Percentiles rank a stretch among this genome's conserved stretches.
These are phyloP conservation scores for Gryon sp. DNA, from an alignment of 1,140 invertebrate genomes.

Conservation along the genomic window DNA sequence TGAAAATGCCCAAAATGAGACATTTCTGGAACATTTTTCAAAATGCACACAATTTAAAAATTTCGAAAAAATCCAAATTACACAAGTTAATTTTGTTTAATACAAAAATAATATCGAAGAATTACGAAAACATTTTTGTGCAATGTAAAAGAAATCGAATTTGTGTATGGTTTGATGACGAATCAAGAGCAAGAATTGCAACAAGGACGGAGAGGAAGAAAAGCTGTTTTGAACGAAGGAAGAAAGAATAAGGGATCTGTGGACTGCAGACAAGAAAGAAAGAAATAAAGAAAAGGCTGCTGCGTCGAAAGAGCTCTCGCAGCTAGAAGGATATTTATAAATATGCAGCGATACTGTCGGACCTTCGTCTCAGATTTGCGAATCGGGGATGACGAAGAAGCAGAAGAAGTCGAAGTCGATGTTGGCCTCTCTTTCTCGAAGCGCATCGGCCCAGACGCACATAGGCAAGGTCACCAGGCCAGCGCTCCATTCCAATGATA, in stretches of 20 bases:
- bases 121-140: too few relatives aligned
- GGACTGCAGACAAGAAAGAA: slow-evolving; percentile 47
- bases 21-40: too few relatives aligned
- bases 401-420: too few relatives aligned
- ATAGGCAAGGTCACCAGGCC: slow-evolving; percentile 78
- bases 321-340: slow-evolving; percentile 72
- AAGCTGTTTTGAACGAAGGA: slow-evolving; percentile 21
- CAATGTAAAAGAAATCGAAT: background rate
- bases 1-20: too few relatives aligned
- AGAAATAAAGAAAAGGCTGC: slow-evolving; percentile 58
- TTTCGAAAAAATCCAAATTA: too few relatives aligned
- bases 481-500: slow-evolving; percentile 73
- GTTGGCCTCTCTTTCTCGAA: slow-evolving; percentile 56
- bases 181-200: slow-evolving; percentile 46
- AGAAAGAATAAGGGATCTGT: slow-evolving; percentile 36
- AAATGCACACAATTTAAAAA: too few relatives aligned
- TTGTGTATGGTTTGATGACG: slow-evolving; percentile 3
- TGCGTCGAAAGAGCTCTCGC: slow-evolving; percentile 57
- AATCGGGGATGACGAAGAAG: slow-evolving; percentile 64
- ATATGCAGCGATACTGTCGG: slow-evolving; percentile 67
- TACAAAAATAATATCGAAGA: too few relatives aligned
- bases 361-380: slow-evolving; percentile 68
- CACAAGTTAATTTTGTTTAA: too few relatives aligned
- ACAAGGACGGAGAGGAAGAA: slow-evolving; percentile 42
- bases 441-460: slow-evolving; percentile 73